Conservation (phyloP, 2,113 vertebrate species). For the Platycercus adscitus region DNA sequence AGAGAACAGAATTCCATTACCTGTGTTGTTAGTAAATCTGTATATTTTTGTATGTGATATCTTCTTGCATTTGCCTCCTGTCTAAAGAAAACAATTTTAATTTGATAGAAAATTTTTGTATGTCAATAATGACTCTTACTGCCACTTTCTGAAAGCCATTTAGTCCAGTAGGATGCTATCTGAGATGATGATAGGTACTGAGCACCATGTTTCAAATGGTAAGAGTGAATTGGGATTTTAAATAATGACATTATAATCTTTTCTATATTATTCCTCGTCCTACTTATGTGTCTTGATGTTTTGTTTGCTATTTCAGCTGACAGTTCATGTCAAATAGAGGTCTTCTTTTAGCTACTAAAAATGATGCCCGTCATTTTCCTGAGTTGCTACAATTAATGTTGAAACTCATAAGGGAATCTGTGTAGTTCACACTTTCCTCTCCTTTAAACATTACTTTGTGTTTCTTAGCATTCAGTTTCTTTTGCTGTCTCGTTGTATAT, state of each 20-base stretch:
- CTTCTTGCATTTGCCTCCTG: background rate
- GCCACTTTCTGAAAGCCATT: background rate
- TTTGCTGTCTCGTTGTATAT: background rate
- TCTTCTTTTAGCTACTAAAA: background rate
- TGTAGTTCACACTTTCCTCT: background rate
- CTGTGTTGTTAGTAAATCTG: background rate
- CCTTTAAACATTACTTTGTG: background rate
- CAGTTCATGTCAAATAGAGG: fast-evolving
- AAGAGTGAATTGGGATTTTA: background rate
- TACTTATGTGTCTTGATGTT: background rate
- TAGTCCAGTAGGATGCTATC: background rate
- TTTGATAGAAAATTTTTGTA: background rate
- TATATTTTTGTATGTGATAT: background rate
- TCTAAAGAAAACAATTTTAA: background rate
- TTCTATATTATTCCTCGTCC: background rate
- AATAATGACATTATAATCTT: background rate
- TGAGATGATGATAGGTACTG: background rate
- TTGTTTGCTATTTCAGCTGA: background rate
- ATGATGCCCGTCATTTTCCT: background rate
- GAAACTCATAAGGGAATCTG: background rate
- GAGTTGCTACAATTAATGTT: background rate
- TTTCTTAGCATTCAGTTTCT: background rate
- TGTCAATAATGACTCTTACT: background rate
- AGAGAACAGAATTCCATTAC: background rate
- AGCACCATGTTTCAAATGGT: background rate